Evolutionary conservation across 1,140 invertebrate genomes (phyloP), one percentile per base, ranked within the genome.

Genomic region (Zaprionus ghesquierei): DNA sequence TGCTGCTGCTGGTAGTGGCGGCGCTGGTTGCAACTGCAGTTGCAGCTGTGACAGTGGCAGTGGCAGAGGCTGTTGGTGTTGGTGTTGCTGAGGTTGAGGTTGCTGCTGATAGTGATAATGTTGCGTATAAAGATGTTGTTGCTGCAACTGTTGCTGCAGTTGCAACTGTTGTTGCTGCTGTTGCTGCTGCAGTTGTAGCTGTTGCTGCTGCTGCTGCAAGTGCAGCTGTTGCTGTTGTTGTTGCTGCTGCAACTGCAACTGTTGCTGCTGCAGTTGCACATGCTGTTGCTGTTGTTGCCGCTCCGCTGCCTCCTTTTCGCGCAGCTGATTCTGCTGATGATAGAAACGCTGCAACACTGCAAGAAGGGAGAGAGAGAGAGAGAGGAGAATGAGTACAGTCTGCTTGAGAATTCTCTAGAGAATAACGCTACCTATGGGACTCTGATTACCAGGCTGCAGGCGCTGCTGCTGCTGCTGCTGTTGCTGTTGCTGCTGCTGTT

Each of bases 321-420:
- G 89, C 31, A 91, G 70, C 54, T 93, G 92, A 59, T 92, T 92
- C 70, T 93, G 93, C 53, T 93, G 93, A 77, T 93, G 92, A 69
- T 92, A 93, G 59, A 93, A 93, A 31, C 92, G 86, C 69, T 93
- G 93, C 60, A 93, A 69, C 38, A 93, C 91, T 91, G 33, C 27
- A 2, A 31, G 2, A 12, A n/a, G n/a, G n/a, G n/a, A n/a, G 1
- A 46, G 10, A 15, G 12, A 29, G n/a, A 23, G 27, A 12, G n/a
- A 15, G 13, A 18, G 3, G 3, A n/a, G 33, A 9, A 27, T 51
- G 18, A 61, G 12, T 29, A 6, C 3, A 9, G 35, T 6, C 8
- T 15, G n/a, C 0, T 5, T 22, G 1, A 12, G 6, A 22, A 22
- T 3, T 46, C 18, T 38, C 35, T 41, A 6, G 6, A 41, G 35